These are phyloP conservation scores for Synchiropus splendidus DNA, from an alignment of 2,113 vertebrate species.

Conservation along the genomic window DNA sequence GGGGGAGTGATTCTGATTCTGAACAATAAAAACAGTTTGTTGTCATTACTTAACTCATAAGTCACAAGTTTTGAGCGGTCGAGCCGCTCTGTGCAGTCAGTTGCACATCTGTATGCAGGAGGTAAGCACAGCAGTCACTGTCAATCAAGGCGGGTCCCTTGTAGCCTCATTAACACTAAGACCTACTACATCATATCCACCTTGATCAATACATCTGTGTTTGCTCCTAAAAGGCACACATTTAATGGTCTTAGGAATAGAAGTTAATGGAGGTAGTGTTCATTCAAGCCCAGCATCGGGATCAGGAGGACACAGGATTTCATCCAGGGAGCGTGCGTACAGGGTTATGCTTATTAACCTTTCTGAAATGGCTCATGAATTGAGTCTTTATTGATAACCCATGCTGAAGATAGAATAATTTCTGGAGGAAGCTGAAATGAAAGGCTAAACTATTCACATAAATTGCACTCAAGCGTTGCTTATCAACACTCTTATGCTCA, in stretches of 20 bases:
- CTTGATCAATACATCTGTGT: conserved; percentile 31
- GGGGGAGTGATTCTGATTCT: no score
- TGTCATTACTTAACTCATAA: no score
- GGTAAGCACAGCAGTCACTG: no score
- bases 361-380: conserved; percentile 51
- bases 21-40: no score
- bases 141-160: conserved; percentile 13
- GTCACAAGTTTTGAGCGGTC: no score
- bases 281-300: conserved; percentile 1
- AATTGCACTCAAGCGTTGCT: conserved; percentile 50
- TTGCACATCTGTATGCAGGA: no score
- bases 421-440: conserved; percentile 55
- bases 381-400: conserved; percentile 56
- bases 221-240: conserved; percentile 21
- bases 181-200: conserved; percentile 6
- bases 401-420: conserved; percentile 59
- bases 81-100: no score
- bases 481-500: conserved; percentile 31
- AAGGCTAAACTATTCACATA: conserved; percentile 66
- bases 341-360: conserved; percentile 64
- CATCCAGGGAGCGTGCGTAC: conserved; percentile 9
- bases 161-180: conserved; percentile 41
- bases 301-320: conserved; percentile 24
- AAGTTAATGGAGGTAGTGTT: conserved; percentile 11
- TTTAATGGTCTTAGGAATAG: conserved; percentile 51